A percentile compares a stretch with the other conserved stretches of the same genome.
Conservation (phyloP, 2,888 invertebrate species). For the Acrobasis suavella region DNA sequence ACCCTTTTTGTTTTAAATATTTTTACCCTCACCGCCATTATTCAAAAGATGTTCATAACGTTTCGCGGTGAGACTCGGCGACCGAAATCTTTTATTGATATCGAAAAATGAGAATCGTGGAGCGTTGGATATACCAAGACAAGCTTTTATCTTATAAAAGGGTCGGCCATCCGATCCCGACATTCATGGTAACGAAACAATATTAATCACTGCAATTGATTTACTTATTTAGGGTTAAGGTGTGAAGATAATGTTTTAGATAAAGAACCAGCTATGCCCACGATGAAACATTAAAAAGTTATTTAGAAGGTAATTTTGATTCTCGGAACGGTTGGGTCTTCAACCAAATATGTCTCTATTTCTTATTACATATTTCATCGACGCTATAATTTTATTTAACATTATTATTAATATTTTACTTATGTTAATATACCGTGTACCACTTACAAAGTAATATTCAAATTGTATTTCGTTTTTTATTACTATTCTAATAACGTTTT, state of each 20-base stretch:
- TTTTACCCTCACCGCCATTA: conserved; percentile 73
- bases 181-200: conserved; percentile 39
- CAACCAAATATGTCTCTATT: conserved; percentile 1
- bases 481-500: conserved; percentile 3
- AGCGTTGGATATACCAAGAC: conserved; percentile 57
- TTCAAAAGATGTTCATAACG: conserved; percentile 74
- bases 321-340: conserved; percentile 3
- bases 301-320: conserved; percentile 22
- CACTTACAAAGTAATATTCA: neutral
- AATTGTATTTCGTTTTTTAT: neutral
- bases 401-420: neutral
- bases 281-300: conserved; percentile 20
- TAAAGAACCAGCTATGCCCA: conserved; percentile 35
- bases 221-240: conserved; percentile 48
- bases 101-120: conserved; percentile 69
- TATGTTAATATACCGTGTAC: neutral
- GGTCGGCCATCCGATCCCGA: conserved; percentile 37
- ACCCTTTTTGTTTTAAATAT: conserved; percentile 77
- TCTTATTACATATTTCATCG: neutral
- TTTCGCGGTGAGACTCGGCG: conserved; percentile 68
- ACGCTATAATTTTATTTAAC: neutral
- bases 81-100: conserved; percentile 74
- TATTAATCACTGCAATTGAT: conserved; percentile 53
- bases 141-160: conserved; percentile 65
- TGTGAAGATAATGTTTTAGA: conserved; percentile 46